Percentiles rank a stretch among this genome's conserved stretches.
Conservation (phyloP, 2,113 vertebrate species). For the Oncorhynchus nerka region DNA sequence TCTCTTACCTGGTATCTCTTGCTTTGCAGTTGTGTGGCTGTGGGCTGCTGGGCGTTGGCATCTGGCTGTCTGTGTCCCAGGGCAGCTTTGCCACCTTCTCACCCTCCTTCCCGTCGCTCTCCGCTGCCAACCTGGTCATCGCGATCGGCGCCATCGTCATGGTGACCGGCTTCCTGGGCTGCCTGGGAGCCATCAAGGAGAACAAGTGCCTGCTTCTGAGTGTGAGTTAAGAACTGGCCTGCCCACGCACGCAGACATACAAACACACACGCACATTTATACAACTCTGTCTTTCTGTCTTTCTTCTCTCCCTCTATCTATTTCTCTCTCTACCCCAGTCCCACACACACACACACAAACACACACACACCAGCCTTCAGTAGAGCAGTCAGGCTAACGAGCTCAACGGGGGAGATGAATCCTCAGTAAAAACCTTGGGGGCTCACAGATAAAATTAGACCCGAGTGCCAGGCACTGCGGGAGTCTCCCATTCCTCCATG, state of each 20-base stretch:
- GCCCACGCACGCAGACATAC: background rate
- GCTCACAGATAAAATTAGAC: conserved; percentile 9
- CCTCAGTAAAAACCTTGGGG: conserved; percentile 22
- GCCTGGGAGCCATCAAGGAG: conserved; percentile 98
- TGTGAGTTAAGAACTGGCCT: conserved; percentile 76
- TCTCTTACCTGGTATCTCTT: conserved; percentile 50
- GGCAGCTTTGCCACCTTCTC: conserved; percentile 99
- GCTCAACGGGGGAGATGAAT: conserved; percentile 8
- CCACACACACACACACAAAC: background rate
- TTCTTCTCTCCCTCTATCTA: too few species aligned
- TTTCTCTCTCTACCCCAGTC: too few species aligned
- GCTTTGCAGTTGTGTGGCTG: conserved; percentile 91
- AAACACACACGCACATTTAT: background rate
- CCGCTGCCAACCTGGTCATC: conserved; percentile 96
- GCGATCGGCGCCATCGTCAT: conserved; percentile 92
- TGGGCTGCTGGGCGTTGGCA: conserved; percentile 94
- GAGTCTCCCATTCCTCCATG: conserved; percentile 22
- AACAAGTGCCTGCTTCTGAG: conserved; percentile 99
- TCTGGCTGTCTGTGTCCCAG: conserved; percentile 98
- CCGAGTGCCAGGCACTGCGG: background rate
- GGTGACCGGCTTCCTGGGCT: conserved; percentile 97
- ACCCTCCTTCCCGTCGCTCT: conserved; percentile 92
- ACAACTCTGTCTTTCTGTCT: too few species aligned
- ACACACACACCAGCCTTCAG: background rate
- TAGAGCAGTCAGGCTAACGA: conserved; percentile 20